Evolutionary conservation across 2,113 vertebrate genomes (phyloP).

Genomic region (Corythornis vintsioides): DNA sequence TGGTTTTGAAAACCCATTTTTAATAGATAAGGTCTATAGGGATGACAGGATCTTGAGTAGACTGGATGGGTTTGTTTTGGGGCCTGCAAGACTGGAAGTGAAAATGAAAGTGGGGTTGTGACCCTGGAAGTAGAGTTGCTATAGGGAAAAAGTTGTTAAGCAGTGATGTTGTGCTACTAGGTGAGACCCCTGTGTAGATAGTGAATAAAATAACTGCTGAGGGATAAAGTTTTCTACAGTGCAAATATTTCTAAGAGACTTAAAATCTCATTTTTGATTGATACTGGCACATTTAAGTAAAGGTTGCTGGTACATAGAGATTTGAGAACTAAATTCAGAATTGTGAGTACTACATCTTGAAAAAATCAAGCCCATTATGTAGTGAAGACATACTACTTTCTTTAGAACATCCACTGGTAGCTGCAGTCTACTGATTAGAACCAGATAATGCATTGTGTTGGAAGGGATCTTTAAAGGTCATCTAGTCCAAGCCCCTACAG

Average conservation of each 20-base stretch:
- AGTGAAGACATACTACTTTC: neutral
- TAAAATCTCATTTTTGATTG: neutral
- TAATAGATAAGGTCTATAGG: constrained; percentile 3
- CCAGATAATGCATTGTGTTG: too few species aligned
- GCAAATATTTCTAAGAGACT: neutral
- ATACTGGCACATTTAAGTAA: neutral
- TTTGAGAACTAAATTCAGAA: neutral
- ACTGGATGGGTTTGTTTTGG: constrained; percentile 48
- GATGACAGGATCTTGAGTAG: neutral
- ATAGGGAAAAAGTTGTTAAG: constrained; percentile 14
- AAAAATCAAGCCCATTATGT: neutral
- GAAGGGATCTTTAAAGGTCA: too few species aligned
- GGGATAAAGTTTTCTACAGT: neutral
- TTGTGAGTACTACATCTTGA: neutral
- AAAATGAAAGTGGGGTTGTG: constrained; percentile 70
- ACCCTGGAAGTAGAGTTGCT: constrained; percentile 58
- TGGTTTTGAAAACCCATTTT: neutral
- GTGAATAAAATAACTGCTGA: constrained; percentile 8
- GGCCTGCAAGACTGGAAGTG: constrained; percentile 62
- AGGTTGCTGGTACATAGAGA: neutral
- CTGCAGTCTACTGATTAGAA: neutral
- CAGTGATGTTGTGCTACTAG: constrained; percentile 33
- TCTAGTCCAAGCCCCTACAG: too few species aligned
- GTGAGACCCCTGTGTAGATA: neutral
- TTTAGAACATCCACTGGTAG: neutral